Conservation (phyloP, 2,888 invertebrate species). For the Actias luna region DNA sequence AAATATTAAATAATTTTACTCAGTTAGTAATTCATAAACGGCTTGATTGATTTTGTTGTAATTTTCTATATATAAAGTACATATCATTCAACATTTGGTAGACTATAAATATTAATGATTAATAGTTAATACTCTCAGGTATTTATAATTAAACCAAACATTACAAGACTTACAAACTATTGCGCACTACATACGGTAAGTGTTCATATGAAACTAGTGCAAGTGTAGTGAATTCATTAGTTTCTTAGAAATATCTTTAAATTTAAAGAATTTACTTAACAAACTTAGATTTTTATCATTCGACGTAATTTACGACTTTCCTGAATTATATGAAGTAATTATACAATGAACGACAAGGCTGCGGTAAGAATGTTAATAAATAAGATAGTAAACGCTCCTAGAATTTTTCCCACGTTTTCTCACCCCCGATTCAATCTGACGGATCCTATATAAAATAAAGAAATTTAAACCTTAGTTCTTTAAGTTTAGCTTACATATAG, state of each 20-base stretch:
- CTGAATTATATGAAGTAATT: not conserved
- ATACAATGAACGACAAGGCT: not conserved
- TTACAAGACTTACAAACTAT: no score
- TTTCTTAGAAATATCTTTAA: not conserved
- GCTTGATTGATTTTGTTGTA: no score
- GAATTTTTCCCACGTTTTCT: slow-evolving; percentile 22
- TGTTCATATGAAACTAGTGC: no score
- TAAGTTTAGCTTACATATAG: slow-evolving; percentile 2
- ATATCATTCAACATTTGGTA: no score
- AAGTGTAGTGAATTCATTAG: not conserved
- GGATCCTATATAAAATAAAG: not conserved
- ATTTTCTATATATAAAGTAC: no score
- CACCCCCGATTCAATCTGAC: not conserved
- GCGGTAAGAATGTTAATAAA: slow-evolving; percentile 7
- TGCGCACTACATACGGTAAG: no score
- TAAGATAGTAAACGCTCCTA: slow-evolving; percentile 25
- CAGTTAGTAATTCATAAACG: no score
- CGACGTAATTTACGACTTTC: not conserved
- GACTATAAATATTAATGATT: no score
- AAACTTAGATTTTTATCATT: not conserved
- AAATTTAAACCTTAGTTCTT: slow-evolving; percentile 14
- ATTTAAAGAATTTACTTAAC: not conserved
- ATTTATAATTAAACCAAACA: no score
- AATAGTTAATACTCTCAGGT: no score
- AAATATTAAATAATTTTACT: no score